Conservation (phyloP, 2,888 invertebrate species). For the Asteroscopus sphinx region DNA sequence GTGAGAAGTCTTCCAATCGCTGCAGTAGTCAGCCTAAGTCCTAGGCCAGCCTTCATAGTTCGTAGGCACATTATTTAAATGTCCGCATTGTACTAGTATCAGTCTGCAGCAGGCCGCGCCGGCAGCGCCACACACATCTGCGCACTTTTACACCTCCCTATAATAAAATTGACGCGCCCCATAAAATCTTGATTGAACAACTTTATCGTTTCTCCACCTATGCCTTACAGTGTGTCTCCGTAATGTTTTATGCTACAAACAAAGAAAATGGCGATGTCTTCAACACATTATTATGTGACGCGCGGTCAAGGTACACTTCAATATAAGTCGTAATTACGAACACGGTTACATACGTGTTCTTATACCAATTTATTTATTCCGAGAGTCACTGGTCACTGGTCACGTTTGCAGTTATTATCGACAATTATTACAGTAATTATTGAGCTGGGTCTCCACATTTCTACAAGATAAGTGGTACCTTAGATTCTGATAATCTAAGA, state of each 20-base stretch:
- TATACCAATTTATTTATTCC: too few species aligned
- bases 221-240: constrained; percentile 6
- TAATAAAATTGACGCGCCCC: constrained; percentile 39
- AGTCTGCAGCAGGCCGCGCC: not conserved
- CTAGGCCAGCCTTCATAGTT: too few species aligned
- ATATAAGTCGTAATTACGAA: not conserved
- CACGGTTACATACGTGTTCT: not conserved
- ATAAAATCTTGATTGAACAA: constrained; percentile 50
- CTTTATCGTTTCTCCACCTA: constrained; percentile 35
- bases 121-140: constrained; percentile 1
- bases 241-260: constrained; percentile 26
- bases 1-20: too few species aligned
- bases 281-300: not conserved
- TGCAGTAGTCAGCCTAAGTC: too few species aligned
- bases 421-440: too few species aligned
- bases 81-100: too few species aligned
- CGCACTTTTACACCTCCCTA: not conserved
- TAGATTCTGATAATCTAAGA: too few species aligned
- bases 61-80: too few species aligned
- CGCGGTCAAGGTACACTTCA: not conserved
- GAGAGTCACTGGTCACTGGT: too few species aligned
- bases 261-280: constrained; percentile 2
- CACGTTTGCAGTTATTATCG: too few species aligned
- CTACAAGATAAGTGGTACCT: too few species aligned
- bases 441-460: too few species aligned